These are phyloP conservation scores for Pterocles orientalis DNA, from an alignment of 2,113 vertebrate species.

Conservation along the genomic window DNA sequence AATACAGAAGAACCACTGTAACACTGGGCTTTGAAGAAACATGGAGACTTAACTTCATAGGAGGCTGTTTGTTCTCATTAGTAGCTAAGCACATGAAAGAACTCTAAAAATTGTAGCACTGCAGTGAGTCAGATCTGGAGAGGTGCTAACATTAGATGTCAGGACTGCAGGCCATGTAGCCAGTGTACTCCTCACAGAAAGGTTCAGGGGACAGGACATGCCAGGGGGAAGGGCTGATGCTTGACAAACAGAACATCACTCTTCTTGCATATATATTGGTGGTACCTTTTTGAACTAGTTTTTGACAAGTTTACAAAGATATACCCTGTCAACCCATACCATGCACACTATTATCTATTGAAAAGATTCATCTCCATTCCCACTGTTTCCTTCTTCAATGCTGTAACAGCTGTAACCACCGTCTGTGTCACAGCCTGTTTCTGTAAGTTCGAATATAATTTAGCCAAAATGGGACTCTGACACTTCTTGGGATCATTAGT, in stretches of 20 bases:
- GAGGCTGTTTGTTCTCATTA: background rate
- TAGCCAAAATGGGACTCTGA: background rate
- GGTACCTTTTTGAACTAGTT: background rate
- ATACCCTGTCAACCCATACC: background rate
- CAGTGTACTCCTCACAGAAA: background rate
- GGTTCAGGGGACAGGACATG: background rate
- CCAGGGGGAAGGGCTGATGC: background rate
- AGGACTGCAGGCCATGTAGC: background rate
- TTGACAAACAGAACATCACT: background rate
- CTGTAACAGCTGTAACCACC: background rate
- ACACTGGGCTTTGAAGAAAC: background rate
- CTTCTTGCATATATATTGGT: background rate
- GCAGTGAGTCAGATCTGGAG: background rate
- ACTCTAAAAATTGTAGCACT: background rate
- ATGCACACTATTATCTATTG: background rate
- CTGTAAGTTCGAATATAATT: background rate
- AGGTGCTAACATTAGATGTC: background rate
- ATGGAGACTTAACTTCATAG: background rate
- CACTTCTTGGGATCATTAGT: background rate
- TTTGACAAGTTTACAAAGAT: background rate
- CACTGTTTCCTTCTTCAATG: background rate
- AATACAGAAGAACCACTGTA: background rate
- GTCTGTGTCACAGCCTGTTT: background rate
- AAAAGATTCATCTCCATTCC: background rate
- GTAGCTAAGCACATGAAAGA: background rate